Evolutionary conservation across 2,888 invertebrate species (phyloP).

Genomic region (Tachina fera): DNA sequence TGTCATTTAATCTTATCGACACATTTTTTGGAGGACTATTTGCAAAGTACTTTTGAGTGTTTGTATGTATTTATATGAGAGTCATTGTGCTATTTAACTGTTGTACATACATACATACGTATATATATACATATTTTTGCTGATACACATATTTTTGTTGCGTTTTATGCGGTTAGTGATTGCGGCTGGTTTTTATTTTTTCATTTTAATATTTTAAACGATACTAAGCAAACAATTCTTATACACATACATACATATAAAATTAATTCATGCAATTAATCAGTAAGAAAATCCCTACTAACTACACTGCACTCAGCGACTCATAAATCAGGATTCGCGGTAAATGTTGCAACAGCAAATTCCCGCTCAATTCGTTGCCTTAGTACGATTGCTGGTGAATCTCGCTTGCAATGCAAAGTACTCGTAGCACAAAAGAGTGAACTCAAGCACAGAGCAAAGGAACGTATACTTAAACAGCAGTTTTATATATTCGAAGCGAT

Average conservation of each 20-base stretch:
- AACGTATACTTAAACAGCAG: slow-evolving; percentile 13
- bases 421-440: not conserved
- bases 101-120: not conserved
- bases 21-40: slow-evolving; percentile 35
- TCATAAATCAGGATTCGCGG: slow-evolving; percentile 71
- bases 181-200: slow-evolving; percentile 42
- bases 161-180: slow-evolving; percentile 65
- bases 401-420: slow-evolving; percentile 24
- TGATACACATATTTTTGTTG: slow-evolving; percentile 24
- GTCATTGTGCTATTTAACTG: slow-evolving; percentile 9
- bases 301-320: slow-evolving; percentile 67
- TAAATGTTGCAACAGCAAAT: slow-evolving; percentile 45
- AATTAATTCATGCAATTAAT: slow-evolving; percentile 70
- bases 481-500: slow-evolving; percentile 18
- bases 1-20: slow-evolving; percentile 58
- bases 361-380: slow-evolving; percentile 8
- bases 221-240: slow-evolving; percentile 67
- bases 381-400: slow-evolving; percentile 16
- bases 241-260: slow-evolving; percentile 55
- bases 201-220: slow-evolving; percentile 50
- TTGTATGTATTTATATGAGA: not conserved
- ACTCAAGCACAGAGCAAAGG: not conserved
- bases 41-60: slow-evolving; percentile 8
- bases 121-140: slow-evolving; percentile 1
- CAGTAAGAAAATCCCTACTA: slow-evolving; percentile 69